Percentiles rank a stretch among this genome's conserved stretches.
phyloP scores from a whole-genome alignment of 2,113 vertebrate species.

The Onychostoma macrolepis region DNA sequence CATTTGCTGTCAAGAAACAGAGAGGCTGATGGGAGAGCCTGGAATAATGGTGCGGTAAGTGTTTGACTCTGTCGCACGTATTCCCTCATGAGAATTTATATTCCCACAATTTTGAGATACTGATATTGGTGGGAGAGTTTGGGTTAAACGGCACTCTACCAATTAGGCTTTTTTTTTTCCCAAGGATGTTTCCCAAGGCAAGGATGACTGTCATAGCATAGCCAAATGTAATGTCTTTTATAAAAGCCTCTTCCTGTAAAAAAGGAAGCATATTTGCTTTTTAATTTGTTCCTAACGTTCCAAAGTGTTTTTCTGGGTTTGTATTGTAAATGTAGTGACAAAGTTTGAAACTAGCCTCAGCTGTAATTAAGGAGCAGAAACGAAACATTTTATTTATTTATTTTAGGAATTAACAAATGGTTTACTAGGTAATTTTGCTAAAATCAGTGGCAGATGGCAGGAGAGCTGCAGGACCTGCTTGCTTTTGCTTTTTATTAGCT shows the following conservation, averaged over 20 bases:
- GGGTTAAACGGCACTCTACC: constrained; percentile 59
- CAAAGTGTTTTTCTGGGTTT: constrained; percentile 12
- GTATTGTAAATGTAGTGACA: constrained; percentile 42
- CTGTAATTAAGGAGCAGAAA: background rate
- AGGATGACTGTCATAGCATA: constrained; percentile 45
- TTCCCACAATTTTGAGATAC: constrained; percentile 77
- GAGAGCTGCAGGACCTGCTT: background rate
- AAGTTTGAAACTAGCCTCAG: background rate
- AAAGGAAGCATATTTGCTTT: constrained; percentile 7
- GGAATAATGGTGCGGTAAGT: constrained; percentile 86
- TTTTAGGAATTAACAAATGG: background rate
- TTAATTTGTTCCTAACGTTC: constrained; percentile 28
- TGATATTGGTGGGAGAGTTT: constrained; percentile 81
- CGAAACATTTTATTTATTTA: background rate
- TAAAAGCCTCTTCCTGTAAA: constrained; percentile 1
- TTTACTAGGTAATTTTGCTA: background rate
- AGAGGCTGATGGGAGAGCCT: constrained; percentile 44
- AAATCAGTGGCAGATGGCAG: background rate
- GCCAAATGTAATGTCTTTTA: constrained; percentile 24
- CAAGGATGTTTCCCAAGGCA: constrained; percentile 52
- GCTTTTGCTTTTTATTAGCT: constrained; percentile 12
- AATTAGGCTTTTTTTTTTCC: constrained; percentile 59
- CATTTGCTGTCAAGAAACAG: constrained; percentile 48
- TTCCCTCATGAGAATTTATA: constrained; percentile 78
- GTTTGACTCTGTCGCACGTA: constrained; percentile 77